Evolutionary conservation across 2,113 vertebrate species (phyloP).

Genomic region (Pogonocichla stellata): DNA sequence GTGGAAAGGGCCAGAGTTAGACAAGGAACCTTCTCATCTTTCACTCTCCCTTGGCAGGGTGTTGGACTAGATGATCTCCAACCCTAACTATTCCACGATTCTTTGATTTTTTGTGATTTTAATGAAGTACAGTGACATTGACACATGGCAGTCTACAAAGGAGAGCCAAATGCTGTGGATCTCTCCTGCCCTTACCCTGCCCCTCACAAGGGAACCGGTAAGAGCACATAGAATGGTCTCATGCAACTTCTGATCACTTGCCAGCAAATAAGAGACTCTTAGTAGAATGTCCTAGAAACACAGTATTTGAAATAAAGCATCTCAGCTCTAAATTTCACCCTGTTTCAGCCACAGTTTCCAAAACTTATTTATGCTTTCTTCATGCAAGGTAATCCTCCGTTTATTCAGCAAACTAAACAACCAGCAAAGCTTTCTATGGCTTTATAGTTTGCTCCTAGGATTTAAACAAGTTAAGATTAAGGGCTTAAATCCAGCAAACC

Average conservation of each 20-base stretch:
- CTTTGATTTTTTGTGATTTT: not conserved
- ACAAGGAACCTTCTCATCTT: not conserved
- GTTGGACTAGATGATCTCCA: not conserved
- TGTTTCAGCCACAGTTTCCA: not conserved
- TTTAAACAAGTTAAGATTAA: slow-evolving; percentile 59
- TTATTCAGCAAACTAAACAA: slow-evolving; percentile 21
- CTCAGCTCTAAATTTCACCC: not conserved
- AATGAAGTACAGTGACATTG: not conserved
- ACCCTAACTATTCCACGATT: not conserved
- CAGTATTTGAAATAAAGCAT: not conserved
- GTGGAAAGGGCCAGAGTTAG: not conserved
- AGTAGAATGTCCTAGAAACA: not conserved
- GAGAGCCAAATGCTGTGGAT: not conserved
- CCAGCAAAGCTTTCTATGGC: not conserved
- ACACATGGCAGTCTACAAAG: not conserved
- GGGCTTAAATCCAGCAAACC: slow-evolving; percentile 50
- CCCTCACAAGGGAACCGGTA: not conserved
- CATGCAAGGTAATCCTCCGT: slow-evolving; percentile 26
- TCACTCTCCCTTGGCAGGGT: not conserved
- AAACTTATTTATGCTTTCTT: not conserved
- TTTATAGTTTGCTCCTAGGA: not conserved
- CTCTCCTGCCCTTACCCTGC: not conserved
- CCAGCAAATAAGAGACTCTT: not conserved
- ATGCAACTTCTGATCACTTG: not conserved
- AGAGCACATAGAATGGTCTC: not conserved